Base-by-base conservation (phyloP, 1,140 invertebrate genomes). In the Amyelois transitella region DNA sequence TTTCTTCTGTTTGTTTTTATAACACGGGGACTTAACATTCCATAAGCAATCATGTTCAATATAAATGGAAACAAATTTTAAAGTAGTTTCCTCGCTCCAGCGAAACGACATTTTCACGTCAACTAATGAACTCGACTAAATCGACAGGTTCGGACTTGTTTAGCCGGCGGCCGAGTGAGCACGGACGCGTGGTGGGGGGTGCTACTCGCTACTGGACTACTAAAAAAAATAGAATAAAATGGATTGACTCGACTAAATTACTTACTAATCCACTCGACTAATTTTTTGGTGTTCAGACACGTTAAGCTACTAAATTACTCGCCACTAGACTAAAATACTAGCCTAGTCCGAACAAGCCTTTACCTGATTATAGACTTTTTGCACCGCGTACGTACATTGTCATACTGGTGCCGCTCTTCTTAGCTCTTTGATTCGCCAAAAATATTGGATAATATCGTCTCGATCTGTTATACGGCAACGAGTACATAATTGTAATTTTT, bases 211-310 rank as follows among this genome's bases (percentile, higher is more conserved):
- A n/a, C n/a, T n/a, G n/a, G n/a, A n/a, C n/a, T n/a, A n/a, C 44
- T 19, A 14, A 18, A 8, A 18, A 19, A 18, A 47, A 47, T 47
- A 47, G 44, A 50, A 28, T 22, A 50, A 25, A 50, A 50, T 50
- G 48, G 48, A 50, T 50, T 18, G 48, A 17, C 22, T 50, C 22
- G 48, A 28, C 48, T 50, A 28, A 50, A 28, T 50, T 6, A 28
- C 22, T 50, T 50, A 28, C 22, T 28, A 25, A 55, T 12, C 58
- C 58, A 62, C 64, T 56, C 12, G 58, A 52, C 58, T 52, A 60
- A 52, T 43, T 55, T 52, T 47, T 52, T 48, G 20, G 3, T 55
- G 53, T 61, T 56, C 50, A 51, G 50, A 62, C 48, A 51, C 55
- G 3, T 58, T 61, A 50, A 56, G 53, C 18, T 45, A 53, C 59